These are phyloP conservation scores for Ennomos fuscantarius DNA, from an alignment of 2,888 invertebrate genomes.

Conservation along the genomic window DNA sequence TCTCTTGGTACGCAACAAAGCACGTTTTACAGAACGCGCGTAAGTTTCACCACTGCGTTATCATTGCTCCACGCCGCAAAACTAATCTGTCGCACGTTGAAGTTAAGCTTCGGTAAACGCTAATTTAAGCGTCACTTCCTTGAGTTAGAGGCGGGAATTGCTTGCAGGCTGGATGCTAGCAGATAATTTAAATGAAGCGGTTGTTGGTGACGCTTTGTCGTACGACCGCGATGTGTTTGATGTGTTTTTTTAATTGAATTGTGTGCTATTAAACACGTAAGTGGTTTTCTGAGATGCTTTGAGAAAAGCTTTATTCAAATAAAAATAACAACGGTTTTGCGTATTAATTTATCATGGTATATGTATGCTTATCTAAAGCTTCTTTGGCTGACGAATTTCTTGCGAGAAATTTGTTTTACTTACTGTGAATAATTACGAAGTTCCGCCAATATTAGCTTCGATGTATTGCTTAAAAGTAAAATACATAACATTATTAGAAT, in stretches of 20 bases:
- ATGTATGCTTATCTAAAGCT: neutral
- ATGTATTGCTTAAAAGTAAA: no score
- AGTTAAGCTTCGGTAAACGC: slow-evolving; percentile 28
- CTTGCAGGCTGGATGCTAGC: slow-evolving; percentile 29
- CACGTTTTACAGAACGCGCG: no score
- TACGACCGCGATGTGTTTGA: slow-evolving; percentile 33
- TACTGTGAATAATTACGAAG: no score
- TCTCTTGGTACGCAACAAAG: no score
- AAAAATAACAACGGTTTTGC: neutral
- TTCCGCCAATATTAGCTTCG: no score
- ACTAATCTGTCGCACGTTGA: slow-evolving; percentile 42
- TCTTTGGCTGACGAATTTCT: no score
- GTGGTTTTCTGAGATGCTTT: slow-evolving; percentile 16
- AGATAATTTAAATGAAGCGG: slow-evolving; percentile 44
- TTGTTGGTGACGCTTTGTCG: slow-evolving; percentile 32
- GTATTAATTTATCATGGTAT: neutral
- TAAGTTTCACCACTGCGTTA: slow-evolving; percentile 15
- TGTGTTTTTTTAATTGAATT: slow-evolving; percentile 33
- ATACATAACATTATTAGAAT: no score
- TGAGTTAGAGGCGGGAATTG: slow-evolving; percentile 26
- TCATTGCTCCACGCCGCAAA: slow-evolving; percentile 29
- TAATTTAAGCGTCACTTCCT: slow-evolving; percentile 29
- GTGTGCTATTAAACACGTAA: slow-evolving; percentile 14
- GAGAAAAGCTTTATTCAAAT: neutral
- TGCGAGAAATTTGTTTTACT: no score